Evolutionary conservation across 2,888 invertebrate genomes (phyloP).

Genomic region (Caenorhabditis imperialis): DNA sequence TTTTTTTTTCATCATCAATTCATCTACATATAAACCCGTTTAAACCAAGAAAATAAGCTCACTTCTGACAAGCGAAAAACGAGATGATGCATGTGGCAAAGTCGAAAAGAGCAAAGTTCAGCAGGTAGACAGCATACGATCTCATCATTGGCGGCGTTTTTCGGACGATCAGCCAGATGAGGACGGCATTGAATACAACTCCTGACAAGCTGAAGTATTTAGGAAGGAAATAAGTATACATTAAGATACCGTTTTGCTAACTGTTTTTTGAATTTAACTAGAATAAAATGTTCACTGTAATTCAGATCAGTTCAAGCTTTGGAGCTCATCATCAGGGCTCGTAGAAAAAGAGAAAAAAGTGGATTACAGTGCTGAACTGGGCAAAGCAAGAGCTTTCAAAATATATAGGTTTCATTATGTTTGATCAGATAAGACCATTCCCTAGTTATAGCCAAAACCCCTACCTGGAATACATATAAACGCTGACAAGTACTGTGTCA

Average conservation of each 20-base stretch:
- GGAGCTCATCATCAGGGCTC: too few species aligned
- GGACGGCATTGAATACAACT: conserved; percentile 15
- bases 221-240: neutral
- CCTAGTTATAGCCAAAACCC: neutral
- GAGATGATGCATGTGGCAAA: conserved; percentile 48
- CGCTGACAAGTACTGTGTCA: conserved; percentile 22
- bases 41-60: neutral
- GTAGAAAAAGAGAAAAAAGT: too few species aligned
- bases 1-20: neutral
- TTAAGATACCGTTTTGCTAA: neutral
- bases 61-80: conserved; percentile 49
- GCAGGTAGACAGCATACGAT: conserved; percentile 44
- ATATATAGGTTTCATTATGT: neutral
- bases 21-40: neutral
- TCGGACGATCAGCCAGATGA: conserved; percentile 39
- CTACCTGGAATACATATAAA: conserved; percentile 39
- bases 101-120: conserved; percentile 57
- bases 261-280: neutral
- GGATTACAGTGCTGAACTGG: neutral
- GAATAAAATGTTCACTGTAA: too few species aligned
- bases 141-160: conserved; percentile 40
- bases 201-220: conserved; percentile 5
- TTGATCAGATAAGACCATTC: neutral
- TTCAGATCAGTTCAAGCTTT: too few species aligned
- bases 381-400: neutral